phyloP scores from a whole-genome alignment of 1,140 invertebrate genomes.

The Macrosteles quadrilineatus region DNA sequence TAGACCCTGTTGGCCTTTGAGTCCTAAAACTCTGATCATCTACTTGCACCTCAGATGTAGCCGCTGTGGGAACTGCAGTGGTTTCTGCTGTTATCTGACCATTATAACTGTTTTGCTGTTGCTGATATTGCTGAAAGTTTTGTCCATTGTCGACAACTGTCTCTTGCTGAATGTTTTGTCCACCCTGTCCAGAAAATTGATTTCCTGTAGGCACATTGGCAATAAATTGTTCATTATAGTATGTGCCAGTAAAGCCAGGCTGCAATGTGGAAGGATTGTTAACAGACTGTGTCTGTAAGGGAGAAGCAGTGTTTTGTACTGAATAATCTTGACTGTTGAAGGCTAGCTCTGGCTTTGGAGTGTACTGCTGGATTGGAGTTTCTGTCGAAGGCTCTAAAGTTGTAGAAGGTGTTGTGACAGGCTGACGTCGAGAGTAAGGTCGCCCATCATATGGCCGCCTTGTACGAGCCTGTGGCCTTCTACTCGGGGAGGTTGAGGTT shows the following conservation, averaged over 20 bases:
- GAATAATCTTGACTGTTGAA: not conserved
- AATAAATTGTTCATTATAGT: constrained; percentile 4
- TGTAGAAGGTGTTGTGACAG: constrained; percentile 17
- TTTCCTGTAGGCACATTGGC: not conserved
- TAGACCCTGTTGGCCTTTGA: not conserved
- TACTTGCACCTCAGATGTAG: not conserved
- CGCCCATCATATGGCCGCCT: constrained; percentile 30
- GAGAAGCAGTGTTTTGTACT: constrained; percentile 1
- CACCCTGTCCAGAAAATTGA: not conserved
- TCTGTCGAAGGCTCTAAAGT: constrained; percentile 16
- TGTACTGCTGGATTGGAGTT: not conserved
- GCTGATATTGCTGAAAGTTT: not conserved
- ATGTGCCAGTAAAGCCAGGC: not conserved
- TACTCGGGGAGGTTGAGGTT: constrained; percentile 15
- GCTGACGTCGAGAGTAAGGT: constrained; percentile 25
- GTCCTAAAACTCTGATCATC: constrained; percentile 2
- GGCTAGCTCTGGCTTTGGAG: not conserved
- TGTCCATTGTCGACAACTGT: not conserved
- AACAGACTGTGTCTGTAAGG: not conserved
- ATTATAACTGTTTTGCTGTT: not conserved
- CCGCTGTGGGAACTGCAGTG: not conserved
- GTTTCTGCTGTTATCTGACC: not conserved
- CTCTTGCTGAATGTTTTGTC: not conserved
- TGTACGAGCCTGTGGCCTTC: constrained; percentile 7
- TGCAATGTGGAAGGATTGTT: not conserved